Evolutionary conservation across 2,888 invertebrate genomes (phyloP).

Genomic region (Agrilus mali): DNA sequence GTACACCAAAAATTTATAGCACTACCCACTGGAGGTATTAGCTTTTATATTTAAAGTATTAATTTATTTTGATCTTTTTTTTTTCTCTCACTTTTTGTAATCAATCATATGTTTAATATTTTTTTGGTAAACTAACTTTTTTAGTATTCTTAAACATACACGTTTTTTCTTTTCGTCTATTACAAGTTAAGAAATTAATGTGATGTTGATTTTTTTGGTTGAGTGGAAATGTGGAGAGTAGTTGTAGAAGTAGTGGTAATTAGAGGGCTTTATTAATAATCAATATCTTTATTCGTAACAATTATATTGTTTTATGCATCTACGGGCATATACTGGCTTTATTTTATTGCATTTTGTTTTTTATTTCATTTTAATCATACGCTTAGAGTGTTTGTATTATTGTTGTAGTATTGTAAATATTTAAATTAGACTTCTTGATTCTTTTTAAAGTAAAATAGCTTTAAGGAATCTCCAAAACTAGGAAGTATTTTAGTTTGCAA

Average conservation of each 20-base stretch:
- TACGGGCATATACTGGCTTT: not conserved
- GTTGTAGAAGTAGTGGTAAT: not conserved
- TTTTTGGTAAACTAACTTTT: slow-evolving; percentile 5
- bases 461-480: too few relatives aligned
- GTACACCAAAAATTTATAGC: slow-evolving; percentile 28
- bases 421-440: too few relatives aligned
- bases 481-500: too few relatives aligned
- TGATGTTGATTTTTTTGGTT: not conserved
- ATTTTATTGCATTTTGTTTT: too few relatives aligned
- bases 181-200: not conserved
- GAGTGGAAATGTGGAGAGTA: slow-evolving; percentile 1
- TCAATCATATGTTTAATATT: slow-evolving; percentile 7
- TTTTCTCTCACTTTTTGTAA: slow-evolving; percentile 5
- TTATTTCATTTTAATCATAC: too few relatives aligned
- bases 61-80: not conserved
- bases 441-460: too few relatives aligned
- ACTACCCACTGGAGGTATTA: slow-evolving; percentile 16
- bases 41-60: not conserved
- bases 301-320: not conserved
- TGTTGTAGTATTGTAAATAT: too few relatives aligned
- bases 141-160: not conserved
- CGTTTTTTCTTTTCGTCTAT: not conserved
- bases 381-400: too few relatives aligned
- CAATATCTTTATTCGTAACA: not conserved
- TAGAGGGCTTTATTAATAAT: not conserved